A percentile compares a stretch with the other conserved stretches of the same genome.
These are phyloP conservation scores for Galeruca laticollis DNA, from an alignment of 2,888 invertebrate genomes.

Conservation along the genomic window DNA sequence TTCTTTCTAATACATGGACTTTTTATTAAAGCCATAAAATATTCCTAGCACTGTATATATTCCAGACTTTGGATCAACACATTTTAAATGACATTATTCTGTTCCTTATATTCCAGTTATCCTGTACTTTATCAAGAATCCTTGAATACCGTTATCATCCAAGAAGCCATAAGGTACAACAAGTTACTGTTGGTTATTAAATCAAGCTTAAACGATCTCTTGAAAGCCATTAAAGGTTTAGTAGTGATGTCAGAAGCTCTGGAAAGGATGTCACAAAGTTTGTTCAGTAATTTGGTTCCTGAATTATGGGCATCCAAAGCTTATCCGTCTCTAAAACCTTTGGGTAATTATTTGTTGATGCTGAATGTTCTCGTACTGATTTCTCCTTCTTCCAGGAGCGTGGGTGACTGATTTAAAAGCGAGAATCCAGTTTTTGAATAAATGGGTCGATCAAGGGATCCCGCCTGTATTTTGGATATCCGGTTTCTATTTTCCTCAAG, in stretches of 20 bases:
- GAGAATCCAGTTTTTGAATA: slow-evolving; percentile 74
- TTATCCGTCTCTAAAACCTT: slow-evolving; percentile 77
- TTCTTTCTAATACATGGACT: no score
- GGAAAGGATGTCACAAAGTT: slow-evolving; percentile 76
- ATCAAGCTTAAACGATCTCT: slow-evolving; percentile 72
- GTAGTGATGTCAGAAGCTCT: slow-evolving; percentile 83
- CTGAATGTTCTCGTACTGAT: slow-evolving; percentile 1
- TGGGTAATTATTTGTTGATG: slow-evolving; percentile 67
- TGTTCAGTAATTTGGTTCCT: slow-evolving; percentile 79
- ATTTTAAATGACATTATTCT: no score
- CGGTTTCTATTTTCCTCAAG: slow-evolving; percentile 88
- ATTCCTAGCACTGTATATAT: no score
- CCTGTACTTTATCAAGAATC: slow-evolving; percentile 90
- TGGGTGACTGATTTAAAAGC: slow-evolving; percentile 76
- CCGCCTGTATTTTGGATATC: slow-evolving; percentile 86
- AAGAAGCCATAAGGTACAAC: slow-evolving; percentile 87
- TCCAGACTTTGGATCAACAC: no score
- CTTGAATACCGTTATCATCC: slow-evolving; percentile 88
- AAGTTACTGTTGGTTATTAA: slow-evolving; percentile 72
- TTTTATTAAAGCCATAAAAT: no score
- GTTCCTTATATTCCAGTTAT: slow-evolving; percentile 70
- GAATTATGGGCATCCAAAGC: slow-evolving; percentile 77
- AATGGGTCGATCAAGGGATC: slow-evolving; percentile 77
- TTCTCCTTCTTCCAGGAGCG: slow-evolving; percentile 67
- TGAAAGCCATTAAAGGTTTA: slow-evolving; percentile 81